Evolutionary conservation across 2,888 invertebrate species (phyloP).

Genomic region (Erpobdella octoculata): DNA sequence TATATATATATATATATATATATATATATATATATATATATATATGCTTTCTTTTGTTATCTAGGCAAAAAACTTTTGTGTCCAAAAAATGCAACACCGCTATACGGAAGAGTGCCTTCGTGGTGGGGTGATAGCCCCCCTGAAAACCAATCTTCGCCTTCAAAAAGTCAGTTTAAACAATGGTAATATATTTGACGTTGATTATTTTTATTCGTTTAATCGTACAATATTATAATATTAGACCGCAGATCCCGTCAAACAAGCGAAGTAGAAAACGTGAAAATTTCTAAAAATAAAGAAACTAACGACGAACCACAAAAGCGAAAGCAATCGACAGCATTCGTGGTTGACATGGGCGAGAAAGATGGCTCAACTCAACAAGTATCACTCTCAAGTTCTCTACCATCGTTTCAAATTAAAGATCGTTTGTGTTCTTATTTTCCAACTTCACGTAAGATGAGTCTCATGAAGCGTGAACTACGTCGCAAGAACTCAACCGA

Average conservation of each 20-base stretch:
- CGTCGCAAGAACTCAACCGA: conserved; percentile 7
- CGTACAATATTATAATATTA: background rate
- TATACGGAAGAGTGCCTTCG: conserved; percentile 7
- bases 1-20: too few relatives aligned
- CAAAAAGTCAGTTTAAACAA: background rate
- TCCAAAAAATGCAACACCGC: conserved; percentile 9
- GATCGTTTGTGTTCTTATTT: conserved; percentile 17
- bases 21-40: too few relatives aligned
- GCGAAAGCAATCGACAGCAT: conserved; percentile 17
- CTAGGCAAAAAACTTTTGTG: background rate
- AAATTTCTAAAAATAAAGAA: background rate
- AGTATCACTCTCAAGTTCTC: conserved; percentile 4
- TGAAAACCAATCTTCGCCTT: background rate
- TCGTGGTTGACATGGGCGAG: conserved; percentile 11
- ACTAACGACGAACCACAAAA: background rate
- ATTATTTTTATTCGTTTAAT: background rate
- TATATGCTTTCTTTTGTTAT: too few relatives aligned
- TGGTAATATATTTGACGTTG: background rate
- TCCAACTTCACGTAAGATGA: conserved; percentile 17
- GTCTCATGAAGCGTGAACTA: conserved; percentile 8
- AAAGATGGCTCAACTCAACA: background rate
- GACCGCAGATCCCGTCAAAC: too few relatives aligned
- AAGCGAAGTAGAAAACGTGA: background rate
- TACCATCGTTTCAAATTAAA: conserved; percentile 18
- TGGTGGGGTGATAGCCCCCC: conserved; percentile 17